Percentiles rank a stretch among this genome's conserved stretches.
Conservation (phyloP, 2,113 vertebrate species). For the Corythornis cristatus region DNA sequence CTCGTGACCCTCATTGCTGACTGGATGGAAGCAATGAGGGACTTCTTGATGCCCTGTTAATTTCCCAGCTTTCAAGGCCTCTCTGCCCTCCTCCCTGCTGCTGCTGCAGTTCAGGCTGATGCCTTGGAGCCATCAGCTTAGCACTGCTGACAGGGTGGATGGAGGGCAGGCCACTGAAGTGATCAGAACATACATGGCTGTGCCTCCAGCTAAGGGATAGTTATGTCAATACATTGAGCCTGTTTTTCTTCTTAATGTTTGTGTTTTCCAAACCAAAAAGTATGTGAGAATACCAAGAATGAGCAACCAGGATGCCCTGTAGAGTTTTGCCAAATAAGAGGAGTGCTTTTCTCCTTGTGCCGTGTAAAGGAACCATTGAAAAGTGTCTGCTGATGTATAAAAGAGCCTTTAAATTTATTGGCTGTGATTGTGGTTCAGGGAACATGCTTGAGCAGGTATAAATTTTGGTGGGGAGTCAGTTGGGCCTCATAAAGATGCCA, state of each 20-base stretch:
- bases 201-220: neutral
- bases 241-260: neutral
- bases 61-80: neutral
- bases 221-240: neutral
- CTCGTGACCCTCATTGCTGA: neutral
- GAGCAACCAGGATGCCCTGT: neutral
- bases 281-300: neutral
- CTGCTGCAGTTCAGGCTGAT: neutral
- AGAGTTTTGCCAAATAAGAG: neutral
- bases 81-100: neutral
- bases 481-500: constrained; percentile 68
- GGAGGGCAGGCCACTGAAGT: neutral
- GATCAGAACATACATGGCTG: neutral
- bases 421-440: constrained; percentile 51
- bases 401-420: constrained; percentile 64
- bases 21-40: neutral
- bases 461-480: constrained; percentile 68
- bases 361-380: neutral
- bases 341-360: neutral
- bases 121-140: neutral
- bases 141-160: neutral
- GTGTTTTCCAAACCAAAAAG: neutral
- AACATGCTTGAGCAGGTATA: constrained; percentile 46
- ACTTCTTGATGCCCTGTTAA: neutral
- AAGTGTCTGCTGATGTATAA: neutral